Percentiles rank a stretch among this genome's conserved stretches.
Evolutionary conservation across 2,888 invertebrate species (phyloP).

Genomic region (Nycteola revayana): DNA sequence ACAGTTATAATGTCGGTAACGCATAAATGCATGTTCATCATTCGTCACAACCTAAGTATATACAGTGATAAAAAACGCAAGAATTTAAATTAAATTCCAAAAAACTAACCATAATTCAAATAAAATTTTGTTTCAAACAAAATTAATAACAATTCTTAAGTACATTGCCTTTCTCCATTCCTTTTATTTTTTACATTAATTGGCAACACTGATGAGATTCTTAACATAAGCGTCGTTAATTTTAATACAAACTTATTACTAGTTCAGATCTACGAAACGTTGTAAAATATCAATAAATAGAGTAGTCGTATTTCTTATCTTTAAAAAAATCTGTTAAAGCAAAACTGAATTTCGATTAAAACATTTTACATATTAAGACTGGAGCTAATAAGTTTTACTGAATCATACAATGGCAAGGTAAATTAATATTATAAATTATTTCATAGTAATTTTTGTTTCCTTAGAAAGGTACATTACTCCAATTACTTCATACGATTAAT

Average conservation of each 20-base stretch:
- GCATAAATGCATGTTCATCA: slow-evolving; percentile 36
- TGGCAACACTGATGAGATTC: slow-evolving; percentile 37
- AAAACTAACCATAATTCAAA: slow-evolving; percentile 21
- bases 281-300: slow-evolving; percentile 35
- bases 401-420: too few species aligned
- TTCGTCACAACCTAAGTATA: slow-evolving; percentile 53
- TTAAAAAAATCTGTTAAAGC: slow-evolving; percentile 14
- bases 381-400: too few species aligned
- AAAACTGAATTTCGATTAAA: too few species aligned
- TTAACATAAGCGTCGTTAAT: slow-evolving; percentile 15
- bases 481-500: too few species aligned
- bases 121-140: slow-evolving; percentile 34
- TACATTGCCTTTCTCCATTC: slow-evolving; percentile 47
- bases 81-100: slow-evolving; percentile 25
- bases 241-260: slow-evolving; percentile 24
- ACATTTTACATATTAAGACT: too few species aligned
- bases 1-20: too few species aligned
- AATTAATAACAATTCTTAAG: slow-evolving; percentile 46
- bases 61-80: slow-evolving; percentile 34
- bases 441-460: too few species aligned
- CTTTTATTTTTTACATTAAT: slow-evolving; percentile 17
- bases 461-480: too few species aligned
- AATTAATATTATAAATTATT: too few species aligned
- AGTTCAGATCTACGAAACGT: slow-evolving; percentile 32
- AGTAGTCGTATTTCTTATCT: slow-evolving; percentile 20